A percentile compares a stretch with the other conserved stretches of the same genome.
These are phyloP conservation scores for Garrulus glandarius DNA, from an alignment of 2,797 vertebrate species.

Conservation along the genomic window DNA sequence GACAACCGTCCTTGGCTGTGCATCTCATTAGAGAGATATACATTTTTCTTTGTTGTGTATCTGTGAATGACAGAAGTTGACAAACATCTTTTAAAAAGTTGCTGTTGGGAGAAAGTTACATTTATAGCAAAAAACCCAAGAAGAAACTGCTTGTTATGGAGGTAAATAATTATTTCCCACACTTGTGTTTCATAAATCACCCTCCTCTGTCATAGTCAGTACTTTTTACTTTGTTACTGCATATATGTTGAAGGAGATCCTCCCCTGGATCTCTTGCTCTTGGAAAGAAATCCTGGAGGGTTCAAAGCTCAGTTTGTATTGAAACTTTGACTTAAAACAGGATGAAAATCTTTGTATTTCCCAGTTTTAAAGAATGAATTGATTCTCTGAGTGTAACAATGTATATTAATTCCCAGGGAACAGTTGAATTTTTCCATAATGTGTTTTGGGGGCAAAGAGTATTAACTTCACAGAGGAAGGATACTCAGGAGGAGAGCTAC, in stretches of 20 bases:
- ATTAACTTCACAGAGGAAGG: not conserved
- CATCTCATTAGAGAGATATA: slow-evolving; percentile 76
- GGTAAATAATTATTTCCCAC: slow-evolving; percentile 36
- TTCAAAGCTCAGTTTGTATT: not conserved
- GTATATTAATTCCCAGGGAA: not conserved
- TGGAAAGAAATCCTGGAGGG: not conserved
- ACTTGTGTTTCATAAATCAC: not conserved
- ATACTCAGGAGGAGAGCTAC: not conserved
- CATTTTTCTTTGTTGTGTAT: slow-evolving; percentile 69
- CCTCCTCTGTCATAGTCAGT: not conserved
- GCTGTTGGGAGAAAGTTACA: slow-evolving; percentile 39
- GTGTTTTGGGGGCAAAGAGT: not conserved
- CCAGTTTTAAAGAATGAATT: not conserved
- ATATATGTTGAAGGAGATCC: not conserved
- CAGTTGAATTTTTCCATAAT: not conserved
- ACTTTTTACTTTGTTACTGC: not conserved
- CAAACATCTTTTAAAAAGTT: slow-evolving; percentile 72
- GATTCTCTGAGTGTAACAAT: not conserved
- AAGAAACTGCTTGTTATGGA: not conserved
- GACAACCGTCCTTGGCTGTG: slow-evolving; percentile 75
- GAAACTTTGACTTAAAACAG: not conserved
- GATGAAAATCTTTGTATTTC: not conserved
- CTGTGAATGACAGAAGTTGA: slow-evolving; percentile 77
- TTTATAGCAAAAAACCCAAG: not conserved
- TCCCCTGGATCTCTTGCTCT: not conserved